Evolutionary conservation across 2,888 invertebrate genomes (phyloP).

Genomic region (Rhingia rostrata): DNA sequence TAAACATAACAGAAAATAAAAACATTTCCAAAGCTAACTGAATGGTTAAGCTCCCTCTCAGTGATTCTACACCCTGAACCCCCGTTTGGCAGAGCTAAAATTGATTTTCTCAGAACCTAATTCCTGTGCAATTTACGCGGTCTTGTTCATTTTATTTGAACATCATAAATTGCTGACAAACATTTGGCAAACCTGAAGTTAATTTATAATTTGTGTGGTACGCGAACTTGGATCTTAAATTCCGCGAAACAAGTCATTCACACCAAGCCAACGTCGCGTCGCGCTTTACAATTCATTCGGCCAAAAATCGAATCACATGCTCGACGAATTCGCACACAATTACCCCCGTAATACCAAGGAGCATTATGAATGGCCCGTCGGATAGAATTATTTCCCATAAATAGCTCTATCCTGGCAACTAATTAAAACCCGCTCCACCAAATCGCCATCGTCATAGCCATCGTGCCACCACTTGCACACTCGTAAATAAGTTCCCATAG

Average conservation of each 20-base stretch:
- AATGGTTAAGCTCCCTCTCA: no score
- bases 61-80: no score
- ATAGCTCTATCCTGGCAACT: constrained; percentile 72
- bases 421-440: constrained; percentile 68
- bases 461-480: constrained; percentile 25
- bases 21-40: no score
- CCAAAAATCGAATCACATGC: constrained; percentile 61
- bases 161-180: no score
- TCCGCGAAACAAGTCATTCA: constrained; percentile 49
- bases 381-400: constrained; percentile 69
- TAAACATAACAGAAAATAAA: no score
- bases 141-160: no score
- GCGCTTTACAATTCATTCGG: constrained; percentile 15
- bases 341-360: constrained; percentile 12
- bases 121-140: no score
- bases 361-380: constrained; percentile 66
- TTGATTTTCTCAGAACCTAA: no score
- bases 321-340: constrained; percentile 52
- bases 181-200: background rate
- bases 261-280: background rate
- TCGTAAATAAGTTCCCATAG: constrained; percentile 59
- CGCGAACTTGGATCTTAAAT: constrained; percentile 18
- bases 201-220: background rate
- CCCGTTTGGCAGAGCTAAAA: no score
- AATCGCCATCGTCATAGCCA: background rate